Evolutionary conservation across 2,797 vertebrate species (phyloP).

Genomic region (Esox masquinongy): DNA sequence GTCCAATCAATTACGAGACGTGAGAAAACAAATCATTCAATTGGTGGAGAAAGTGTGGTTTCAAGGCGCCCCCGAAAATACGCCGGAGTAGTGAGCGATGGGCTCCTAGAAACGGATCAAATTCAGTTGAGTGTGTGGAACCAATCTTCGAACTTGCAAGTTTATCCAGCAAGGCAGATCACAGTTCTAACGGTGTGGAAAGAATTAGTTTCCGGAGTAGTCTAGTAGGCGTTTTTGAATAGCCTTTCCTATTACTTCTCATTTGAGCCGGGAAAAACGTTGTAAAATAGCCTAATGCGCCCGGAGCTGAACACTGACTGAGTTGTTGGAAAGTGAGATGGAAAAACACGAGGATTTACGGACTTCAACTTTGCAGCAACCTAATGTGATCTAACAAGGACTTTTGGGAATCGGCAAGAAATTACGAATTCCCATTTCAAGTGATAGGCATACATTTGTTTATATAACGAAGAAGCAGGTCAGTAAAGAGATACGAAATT

Average conservation of each 20-base stretch:
- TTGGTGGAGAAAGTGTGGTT: constrained; percentile 63
- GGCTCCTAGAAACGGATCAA: constrained; percentile 62
- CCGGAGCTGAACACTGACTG: not conserved
- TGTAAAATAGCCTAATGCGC: not conserved
- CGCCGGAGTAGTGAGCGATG: constrained; percentile 74
- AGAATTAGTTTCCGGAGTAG: constrained; percentile 15
- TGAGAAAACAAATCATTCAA: constrained; percentile 68
- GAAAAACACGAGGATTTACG: constrained; percentile 3
- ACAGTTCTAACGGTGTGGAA: constrained; percentile 6
- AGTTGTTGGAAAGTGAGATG: constrained; percentile 4
- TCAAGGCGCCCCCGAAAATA: constrained; percentile 56
- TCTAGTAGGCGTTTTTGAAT: not conserved
- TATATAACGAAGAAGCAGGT: not conserved
- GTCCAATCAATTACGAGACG: constrained; percentile 64
- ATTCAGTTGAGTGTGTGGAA: constrained; percentile 52
- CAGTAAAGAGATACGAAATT: not conserved
- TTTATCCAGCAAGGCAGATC: constrained; percentile 27
- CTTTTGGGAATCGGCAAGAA: constrained; percentile 1
- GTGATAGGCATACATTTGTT: not conserved
- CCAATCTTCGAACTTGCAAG: constrained; percentile 38
- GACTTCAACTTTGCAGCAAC: constrained; percentile 9
- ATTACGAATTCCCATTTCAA: not conserved
- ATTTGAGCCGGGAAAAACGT: not conserved
- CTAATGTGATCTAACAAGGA: constrained; percentile 16
- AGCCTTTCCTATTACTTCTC: not conserved